These are phyloP conservation scores for Chrysemys picta DNA, from an alignment of 2,113 vertebrate species.

Conservation along the genomic window DNA sequence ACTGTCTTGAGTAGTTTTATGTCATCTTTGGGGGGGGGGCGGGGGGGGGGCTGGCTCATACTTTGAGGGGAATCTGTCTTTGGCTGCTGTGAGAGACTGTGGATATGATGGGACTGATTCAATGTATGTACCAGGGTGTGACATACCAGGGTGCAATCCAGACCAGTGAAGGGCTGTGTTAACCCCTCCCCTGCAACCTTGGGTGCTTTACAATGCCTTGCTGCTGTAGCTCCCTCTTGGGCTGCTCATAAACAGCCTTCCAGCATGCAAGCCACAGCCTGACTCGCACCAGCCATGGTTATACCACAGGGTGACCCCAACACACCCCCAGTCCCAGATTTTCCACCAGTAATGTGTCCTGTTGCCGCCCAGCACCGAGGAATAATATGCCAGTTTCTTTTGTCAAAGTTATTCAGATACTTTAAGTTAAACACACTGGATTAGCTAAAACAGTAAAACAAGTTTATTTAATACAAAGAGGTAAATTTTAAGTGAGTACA, in stretches of 20 bases:
- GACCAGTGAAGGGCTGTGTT: neutral
- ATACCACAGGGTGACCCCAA: neutral
- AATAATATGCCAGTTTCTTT: neutral
- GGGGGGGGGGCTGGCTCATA: neutral
- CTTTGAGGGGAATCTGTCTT: neutral
- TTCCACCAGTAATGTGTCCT: neutral
- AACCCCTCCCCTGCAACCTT: neutral
- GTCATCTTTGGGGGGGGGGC: too few relatives aligned
- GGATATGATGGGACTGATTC: neutral
- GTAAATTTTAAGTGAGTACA: neutral
- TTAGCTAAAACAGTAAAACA: too few relatives aligned
- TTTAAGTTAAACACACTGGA: neutral
- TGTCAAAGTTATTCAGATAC: neutral
- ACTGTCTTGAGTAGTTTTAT: too few relatives aligned
- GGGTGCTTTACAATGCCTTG: neutral
- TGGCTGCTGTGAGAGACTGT: neutral
- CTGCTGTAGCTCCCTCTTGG: neutral
- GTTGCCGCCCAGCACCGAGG: neutral
- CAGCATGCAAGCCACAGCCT: neutral
- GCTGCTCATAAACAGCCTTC: too few relatives aligned
- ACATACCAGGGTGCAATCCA: neutral
- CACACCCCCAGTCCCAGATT: neutral
- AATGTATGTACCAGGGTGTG: too few relatives aligned
- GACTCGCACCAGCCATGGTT: neutral
- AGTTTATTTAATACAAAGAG: neutral